Evolutionary conservation across 1,140 invertebrate genomes (phyloP), one percentile per base, ranked within the genome.

Genomic region (Bombus haemorrhoidalis): DNA sequence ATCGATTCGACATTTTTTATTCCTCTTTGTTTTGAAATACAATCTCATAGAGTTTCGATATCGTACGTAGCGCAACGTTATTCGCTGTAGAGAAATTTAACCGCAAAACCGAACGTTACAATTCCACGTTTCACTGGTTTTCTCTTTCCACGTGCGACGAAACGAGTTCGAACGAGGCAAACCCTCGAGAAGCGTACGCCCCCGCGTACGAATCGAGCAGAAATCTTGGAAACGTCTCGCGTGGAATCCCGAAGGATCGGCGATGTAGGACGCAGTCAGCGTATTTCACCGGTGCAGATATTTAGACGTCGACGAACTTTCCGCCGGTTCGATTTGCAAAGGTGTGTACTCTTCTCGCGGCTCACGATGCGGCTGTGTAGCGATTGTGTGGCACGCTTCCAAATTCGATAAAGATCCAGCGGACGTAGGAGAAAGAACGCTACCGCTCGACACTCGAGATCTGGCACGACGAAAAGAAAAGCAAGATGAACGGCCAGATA

Each of bases 401-500:
- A 86, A 86, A 86, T 86, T 86, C 81, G 85, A 86, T 86, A 86
- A 86, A 81, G 69, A 86, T 86, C 85, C 85, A 57, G 71, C 57
- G 57, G 59, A 74, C 66, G 66, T 32, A 41, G 39, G 32, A 47
- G 32, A 59, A 43, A 43, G 75, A 66, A 28, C 12, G 62, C 34
- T 28, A 43, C n/a, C 74, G 37, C 15, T 25, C 22, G 28, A 25
- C 39, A n/a, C 32, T 41, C n/a, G 53, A 59, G 59, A 66, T 83
- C 83, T 57, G 57, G 43, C 66, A 37, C 37, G 39, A 28, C 43
- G 57, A 74, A 84, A 83, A 86, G 80, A 84, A 84, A 78, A 84
- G 81, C 66, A 68, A 78, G 85, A 86, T 84, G 75, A 66, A 84
- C 75, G 75, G 81, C 68, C 53, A 77, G 85, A 86, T 86, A 86